Evolutionary conservation across 2,113 vertebrate genomes (phyloP).

Genomic region (Neogale vison): DNA sequence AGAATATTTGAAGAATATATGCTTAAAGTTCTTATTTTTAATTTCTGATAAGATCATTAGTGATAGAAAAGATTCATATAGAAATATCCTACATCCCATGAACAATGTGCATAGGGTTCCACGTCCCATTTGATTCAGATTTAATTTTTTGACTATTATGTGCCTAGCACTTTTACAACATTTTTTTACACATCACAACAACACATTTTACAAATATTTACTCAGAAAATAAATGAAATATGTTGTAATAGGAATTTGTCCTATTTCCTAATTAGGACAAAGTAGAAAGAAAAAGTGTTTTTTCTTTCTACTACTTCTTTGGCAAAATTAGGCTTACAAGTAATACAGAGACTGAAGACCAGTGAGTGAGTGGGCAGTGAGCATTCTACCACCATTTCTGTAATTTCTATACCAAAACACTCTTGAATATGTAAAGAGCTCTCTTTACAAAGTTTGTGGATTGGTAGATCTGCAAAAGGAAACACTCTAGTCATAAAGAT

Average conservation of each 20-base stretch:
- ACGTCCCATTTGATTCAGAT: background rate
- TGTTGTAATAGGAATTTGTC: background rate
- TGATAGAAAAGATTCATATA: background rate
- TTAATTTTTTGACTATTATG: background rate
- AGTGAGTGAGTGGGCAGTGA: background rate
- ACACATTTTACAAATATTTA: background rate
- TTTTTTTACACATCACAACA: background rate
- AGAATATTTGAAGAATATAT: background rate
- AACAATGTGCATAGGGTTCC: background rate
- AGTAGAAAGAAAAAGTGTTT: no score
- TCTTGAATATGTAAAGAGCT: background rate
- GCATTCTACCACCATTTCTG: background rate
- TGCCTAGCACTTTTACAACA: background rate
- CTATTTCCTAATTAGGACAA: no score
- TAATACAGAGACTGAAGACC: background rate
- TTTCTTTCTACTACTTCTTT: background rate
- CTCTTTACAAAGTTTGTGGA: background rate
- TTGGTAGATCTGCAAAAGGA: background rate
- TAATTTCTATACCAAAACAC: background rate
- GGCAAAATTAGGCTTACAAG: background rate
- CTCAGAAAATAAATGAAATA: background rate
- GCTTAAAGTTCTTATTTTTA: background rate
- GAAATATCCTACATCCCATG: background rate
- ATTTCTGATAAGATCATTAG: background rate
- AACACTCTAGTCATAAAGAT: background rate